Evolutionary conservation across 2,888 invertebrate genomes (phyloP).

Genomic region (Ornithoptera alexandrae): DNA sequence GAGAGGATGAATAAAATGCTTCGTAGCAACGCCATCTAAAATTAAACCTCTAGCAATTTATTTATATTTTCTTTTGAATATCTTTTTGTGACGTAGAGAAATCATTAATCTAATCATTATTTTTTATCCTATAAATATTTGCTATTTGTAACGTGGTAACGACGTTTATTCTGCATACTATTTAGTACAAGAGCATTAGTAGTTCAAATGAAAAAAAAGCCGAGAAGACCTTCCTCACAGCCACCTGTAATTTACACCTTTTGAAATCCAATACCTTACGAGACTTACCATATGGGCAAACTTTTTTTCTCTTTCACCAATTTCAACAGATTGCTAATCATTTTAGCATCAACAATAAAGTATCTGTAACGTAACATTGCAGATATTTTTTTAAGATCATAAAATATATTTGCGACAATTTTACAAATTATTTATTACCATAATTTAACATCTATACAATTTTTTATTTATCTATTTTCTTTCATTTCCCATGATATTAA

Average conservation of each 20-base stretch:
- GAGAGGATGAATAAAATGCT: too few relatives aligned
- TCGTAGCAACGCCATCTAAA: too few relatives aligned
- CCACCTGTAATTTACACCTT: not conserved
- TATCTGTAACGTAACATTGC: not conserved
- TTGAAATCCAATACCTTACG: not conserved
- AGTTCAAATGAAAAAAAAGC: not conserved
- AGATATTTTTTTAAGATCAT: not conserved
- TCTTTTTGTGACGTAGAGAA: too few relatives aligned
- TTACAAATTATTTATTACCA: not conserved
- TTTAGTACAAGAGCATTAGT: not conserved
- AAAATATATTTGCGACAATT: not conserved
- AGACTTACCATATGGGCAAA: not conserved
- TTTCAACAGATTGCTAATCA: not conserved
- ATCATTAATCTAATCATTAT: too few relatives aligned
- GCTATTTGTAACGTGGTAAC: too few relatives aligned
- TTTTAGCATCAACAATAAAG: not conserved
- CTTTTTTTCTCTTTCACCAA: not conserved
- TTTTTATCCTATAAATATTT: too few relatives aligned
- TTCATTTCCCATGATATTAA: too few relatives aligned
- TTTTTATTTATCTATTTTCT: too few relatives aligned
- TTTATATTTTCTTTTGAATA: too few relatives aligned
- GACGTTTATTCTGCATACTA: too few relatives aligned
- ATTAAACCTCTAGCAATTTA: too few relatives aligned
- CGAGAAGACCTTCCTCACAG: not conserved
- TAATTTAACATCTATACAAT: too few relatives aligned